Base-by-base conservation (phyloP, 1,140 invertebrate genomes). In the Lysiphlebus fabarum region DNA sequence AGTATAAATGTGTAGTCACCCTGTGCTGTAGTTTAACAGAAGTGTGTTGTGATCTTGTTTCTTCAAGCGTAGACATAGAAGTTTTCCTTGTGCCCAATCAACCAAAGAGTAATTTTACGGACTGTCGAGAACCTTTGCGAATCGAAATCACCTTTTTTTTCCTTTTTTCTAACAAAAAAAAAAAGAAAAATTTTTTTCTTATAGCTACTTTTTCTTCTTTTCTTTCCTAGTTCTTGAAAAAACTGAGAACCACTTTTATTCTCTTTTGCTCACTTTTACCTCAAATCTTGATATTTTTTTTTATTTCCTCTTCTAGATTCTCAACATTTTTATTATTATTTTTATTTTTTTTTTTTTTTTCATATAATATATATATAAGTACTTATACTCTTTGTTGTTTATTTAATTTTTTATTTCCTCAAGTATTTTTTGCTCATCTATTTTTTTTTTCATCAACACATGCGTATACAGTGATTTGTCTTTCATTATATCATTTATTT, bases 71-170 rank as follows among this genome's bases (percentile, higher is more conserved):
- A 51, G 53, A 61, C 34, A 37, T 11, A 61, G 62, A 56, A 59
- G 59, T 64, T 61, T 61, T 64, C 62, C 62, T 61, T 61, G 59
- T 61, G 59, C 53, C 56, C 62, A 59, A 64, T 64, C 56, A 61
- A 64, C 62, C 62, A 48, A 59, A 64, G 53, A 64, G 56, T 56
- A 64, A 61, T 64, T 64, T 64, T 61, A 64, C 62, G 62, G 62
- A 64, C 62, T 64, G 62, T 64, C 62, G 62, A 64, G 62, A 61
- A 59, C 59, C 60, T 61, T 64, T 58, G 59, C 56, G 59, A 64
- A 64, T 64, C 59, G 56, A 50, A 64, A 61, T 59, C 54, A 51
- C 58, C 45, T 33, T 42, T 42, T 41, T 50, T 44, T 57, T 58
- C 44, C 5, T 38, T 51, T 36, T 36, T 49, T 53, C 38, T 53